phyloP scores from a whole-genome alignment of 2,113 vertebrate species.

The Tragulus kanchil region DNA sequence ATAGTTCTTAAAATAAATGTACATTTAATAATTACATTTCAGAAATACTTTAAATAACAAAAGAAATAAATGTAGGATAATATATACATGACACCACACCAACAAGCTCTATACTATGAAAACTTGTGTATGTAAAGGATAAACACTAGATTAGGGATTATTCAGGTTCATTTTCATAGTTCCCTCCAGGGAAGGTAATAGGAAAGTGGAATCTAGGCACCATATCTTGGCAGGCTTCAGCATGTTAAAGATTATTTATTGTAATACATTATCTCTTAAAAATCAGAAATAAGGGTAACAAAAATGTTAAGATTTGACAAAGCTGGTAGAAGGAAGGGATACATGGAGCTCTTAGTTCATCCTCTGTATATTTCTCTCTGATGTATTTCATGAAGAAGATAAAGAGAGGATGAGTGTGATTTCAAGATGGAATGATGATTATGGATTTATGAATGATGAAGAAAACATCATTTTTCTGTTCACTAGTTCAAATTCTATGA shows the following conservation, averaged over 20 bases:
- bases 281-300: neutral
- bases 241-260: conserved; percentile 1
- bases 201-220: neutral
- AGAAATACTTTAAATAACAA: conserved; percentile 30
- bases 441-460: neutral
- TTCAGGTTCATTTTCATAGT: neutral
- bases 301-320: neutral
- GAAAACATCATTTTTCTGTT: neutral
- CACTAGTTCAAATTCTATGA: neutral
- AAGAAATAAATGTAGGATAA: neutral
- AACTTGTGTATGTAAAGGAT: neutral
- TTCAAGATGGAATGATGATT: neutral
- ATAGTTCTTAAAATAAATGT: neutral
- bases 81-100: neutral
- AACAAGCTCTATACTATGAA: neutral
- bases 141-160: neutral
- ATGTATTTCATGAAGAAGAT: conserved; percentile 2
- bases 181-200: neutral
- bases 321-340: neutral
- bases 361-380: conserved; percentile 10
- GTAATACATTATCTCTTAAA: neutral
- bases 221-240: neutral
- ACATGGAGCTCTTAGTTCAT: neutral
- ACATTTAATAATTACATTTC: conserved; percentile 34
- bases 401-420: neutral